A percentile compares a stretch with the other conserved stretches of the same genome.
Conservation (phyloP, 1,140 invertebrate genomes). For the Thaumetopoea pityocampa region DNA sequence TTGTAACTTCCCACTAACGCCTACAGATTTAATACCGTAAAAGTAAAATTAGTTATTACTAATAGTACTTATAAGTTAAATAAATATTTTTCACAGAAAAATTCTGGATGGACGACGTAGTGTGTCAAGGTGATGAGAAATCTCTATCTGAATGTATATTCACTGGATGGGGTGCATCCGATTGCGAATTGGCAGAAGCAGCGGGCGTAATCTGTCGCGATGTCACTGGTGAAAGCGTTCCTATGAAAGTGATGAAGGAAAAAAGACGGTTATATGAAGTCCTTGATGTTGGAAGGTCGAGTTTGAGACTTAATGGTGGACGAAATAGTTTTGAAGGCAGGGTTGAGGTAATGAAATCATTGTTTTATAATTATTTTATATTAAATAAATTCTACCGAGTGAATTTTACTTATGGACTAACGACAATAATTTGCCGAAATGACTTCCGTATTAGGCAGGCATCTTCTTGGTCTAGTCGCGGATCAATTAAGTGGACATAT, state of each 20-base stretch:
- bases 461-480: too few species aligned
- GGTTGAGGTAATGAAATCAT: constrained; percentile 80
- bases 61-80: too few species aligned
- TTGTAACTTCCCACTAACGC: too few species aligned
- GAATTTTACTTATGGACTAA: too few species aligned
- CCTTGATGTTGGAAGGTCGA: constrained; percentile 46
- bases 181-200: constrained; percentile 86
- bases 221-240: constrained; percentile 27
- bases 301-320: constrained; percentile 80
- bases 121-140: constrained; percentile 87
- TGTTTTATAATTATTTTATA: neutral
- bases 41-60: too few species aligned
- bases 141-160: constrained; percentile 85
- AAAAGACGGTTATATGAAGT: constrained; percentile 52
- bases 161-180: constrained; percentile 88
- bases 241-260: constrained; percentile 34
- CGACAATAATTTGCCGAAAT: neutral
- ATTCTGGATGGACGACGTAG: constrained; percentile 94
- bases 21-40: too few species aligned
- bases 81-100: constrained; percentile 76
- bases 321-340: constrained; percentile 81
- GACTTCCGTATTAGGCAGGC: too few species aligned
- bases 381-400: neutral
- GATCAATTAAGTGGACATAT: too few species aligned
- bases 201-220: constrained; percentile 87